Conservation (phyloP, 2,888 invertebrate species). For the Chironomus riparius region DNA sequence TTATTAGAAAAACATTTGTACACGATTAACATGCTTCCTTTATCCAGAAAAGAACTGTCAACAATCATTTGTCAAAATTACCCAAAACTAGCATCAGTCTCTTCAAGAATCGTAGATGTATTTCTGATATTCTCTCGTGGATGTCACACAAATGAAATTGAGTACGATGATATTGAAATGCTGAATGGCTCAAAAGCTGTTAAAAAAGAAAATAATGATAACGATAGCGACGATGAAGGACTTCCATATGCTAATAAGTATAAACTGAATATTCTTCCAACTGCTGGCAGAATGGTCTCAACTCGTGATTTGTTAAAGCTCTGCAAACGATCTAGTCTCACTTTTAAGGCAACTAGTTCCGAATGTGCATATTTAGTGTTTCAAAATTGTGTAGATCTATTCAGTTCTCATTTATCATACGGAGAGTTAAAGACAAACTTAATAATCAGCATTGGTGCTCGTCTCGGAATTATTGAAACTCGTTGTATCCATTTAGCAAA, state of each 20-base stretch:
- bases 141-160: slow-evolving; percentile 48
- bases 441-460: slow-evolving; percentile 65
- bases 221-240: neutral
- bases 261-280: slow-evolving; percentile 30
- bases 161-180: slow-evolving; percentile 30
- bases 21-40: slow-evolving; percentile 69
- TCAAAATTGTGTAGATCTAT: slow-evolving; percentile 86
- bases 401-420: slow-evolving; percentile 69
- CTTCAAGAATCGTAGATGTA: slow-evolving; percentile 69
- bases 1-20: slow-evolving; percentile 74
- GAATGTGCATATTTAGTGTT: slow-evolving; percentile 47
- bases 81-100: slow-evolving; percentile 61
- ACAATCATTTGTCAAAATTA: slow-evolving; percentile 60
- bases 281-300: slow-evolving; percentile 57
- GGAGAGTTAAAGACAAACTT: slow-evolving; percentile 55
- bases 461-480: slow-evolving; percentile 70
- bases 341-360: slow-evolving; percentile 61
- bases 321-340: slow-evolving; percentile 67
- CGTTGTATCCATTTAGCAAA: slow-evolving; percentile 73
- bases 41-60: slow-evolving; percentile 65
- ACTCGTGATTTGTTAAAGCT: slow-evolving; percentile 88
- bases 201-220: too few species aligned
- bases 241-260: neutral
- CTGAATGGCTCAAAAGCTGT: too few species aligned
- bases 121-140: slow-evolving; percentile 72